Evolutionary conservation across 2,113 vertebrate genomes (phyloP).

Genomic region (Gymnocephalus cernua): DNA sequence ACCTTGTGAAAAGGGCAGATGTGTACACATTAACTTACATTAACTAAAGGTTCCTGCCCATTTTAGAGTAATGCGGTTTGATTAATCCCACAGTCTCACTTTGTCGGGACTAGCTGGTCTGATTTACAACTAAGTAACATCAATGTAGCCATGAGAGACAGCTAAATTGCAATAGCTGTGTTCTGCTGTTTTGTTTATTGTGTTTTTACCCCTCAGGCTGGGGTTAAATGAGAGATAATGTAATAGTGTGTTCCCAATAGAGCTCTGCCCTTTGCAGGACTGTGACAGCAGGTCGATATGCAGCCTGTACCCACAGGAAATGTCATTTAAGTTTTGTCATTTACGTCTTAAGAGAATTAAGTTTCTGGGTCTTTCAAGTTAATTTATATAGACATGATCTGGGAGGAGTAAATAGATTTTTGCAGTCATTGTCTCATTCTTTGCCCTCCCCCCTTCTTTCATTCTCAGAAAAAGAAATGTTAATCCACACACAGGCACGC

Average conservation of each 20-base stretch:
- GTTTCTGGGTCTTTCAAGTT: constrained; percentile 41
- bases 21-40: constrained; percentile 21
- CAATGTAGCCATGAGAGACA: constrained; percentile 36
- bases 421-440: background rate
- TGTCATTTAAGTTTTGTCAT: constrained; percentile 19
- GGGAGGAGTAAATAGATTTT: constrained; percentile 16
- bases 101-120: constrained; percentile 25
- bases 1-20: background rate
- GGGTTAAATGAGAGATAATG: constrained; percentile 77
- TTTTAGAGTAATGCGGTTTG: constrained; percentile 5
- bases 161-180: constrained; percentile 57
- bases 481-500: constrained; percentile 24
- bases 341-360: constrained; percentile 52
- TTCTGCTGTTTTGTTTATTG: constrained; percentile 74
- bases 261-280: constrained; percentile 76
- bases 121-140: constrained; percentile 58
- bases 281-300: constrained; percentile 57
- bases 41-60: constrained; percentile 1
- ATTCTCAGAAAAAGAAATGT: constrained; percentile 25
- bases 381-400: constrained; percentile 40
- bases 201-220: constrained; percentile 75
- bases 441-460: background rate
- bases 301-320: constrained; percentile 55
- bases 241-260: constrained; percentile 72
- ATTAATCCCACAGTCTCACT: constrained; percentile 5